A percentile compares a stretch with the other conserved stretches of the same genome.
These are phyloP conservation scores for Kryptolebias ocellatus DNA, from an alignment of 2,797 vertebrate genomes.

Conservation along the genomic window DNA sequence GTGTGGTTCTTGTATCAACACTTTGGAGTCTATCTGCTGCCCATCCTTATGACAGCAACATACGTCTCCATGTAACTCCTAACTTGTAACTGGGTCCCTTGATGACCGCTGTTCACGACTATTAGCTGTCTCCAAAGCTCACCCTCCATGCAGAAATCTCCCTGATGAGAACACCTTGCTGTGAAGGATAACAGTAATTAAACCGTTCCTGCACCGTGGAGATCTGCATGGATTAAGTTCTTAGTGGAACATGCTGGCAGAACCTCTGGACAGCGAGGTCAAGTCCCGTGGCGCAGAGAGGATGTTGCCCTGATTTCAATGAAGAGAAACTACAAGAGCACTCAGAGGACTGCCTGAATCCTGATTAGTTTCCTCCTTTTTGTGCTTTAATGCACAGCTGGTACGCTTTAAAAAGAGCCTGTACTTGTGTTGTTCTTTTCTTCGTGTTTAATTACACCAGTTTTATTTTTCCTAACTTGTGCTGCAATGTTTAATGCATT, in stretches of 20 bases:
- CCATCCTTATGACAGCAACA: too few relatives aligned
- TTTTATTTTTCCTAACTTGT: neutral
- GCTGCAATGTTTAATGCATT: neutral
- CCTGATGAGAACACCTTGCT: conserved; percentile 1
- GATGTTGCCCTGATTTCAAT: conserved; percentile 11
- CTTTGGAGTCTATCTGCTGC: too few relatives aligned
- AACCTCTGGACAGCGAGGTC: neutral
- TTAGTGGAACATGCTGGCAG: neutral
- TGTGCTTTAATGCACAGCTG: neutral
- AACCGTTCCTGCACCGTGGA: neutral
- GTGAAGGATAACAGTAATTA: conserved; percentile 24
- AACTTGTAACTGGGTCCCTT: neutral
- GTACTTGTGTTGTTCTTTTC: neutral
- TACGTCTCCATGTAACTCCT: neutral
- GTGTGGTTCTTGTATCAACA: too few relatives aligned
- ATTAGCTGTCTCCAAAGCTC: conserved; percentile 3
- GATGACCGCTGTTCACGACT: conserved; percentile 1
- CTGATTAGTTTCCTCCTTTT: conserved; percentile 8
- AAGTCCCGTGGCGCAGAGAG: neutral
- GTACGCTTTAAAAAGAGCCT: neutral
- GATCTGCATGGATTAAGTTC: conserved; percentile 16
- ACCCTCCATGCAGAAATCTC: neutral
- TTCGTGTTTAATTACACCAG: neutral
- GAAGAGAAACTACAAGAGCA: neutral
- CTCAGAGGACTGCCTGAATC: neutral